Evolutionary conservation across 1,140 invertebrate genomes (phyloP).

Genomic region (Drosophila kohkoa): DNA sequence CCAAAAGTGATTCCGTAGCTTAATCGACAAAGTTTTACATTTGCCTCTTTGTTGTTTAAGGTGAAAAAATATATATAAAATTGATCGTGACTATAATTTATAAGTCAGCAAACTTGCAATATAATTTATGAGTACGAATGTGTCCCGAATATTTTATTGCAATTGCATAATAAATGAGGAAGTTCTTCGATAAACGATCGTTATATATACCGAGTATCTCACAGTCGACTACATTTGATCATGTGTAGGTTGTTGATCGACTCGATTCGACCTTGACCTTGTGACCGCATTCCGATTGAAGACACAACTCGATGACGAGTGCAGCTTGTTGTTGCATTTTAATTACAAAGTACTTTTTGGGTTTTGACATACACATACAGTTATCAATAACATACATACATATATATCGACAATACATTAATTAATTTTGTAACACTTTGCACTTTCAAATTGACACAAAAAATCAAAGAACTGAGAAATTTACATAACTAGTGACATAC

Average conservation of each 20-base stretch:
- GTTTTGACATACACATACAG: slow-evolving; percentile 50
- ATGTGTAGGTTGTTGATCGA: background rate
- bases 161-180: no score
- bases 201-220: background rate
- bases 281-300: background rate
- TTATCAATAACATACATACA: slow-evolving; percentile 34
- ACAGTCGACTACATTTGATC: background rate
- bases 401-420: slow-evolving; percentile 40
- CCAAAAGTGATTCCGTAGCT: no score
- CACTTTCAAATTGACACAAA: slow-evolving; percentile 54
- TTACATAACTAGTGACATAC: slow-evolving; percentile 60
- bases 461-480: slow-evolving; percentile 20
- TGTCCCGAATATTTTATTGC: background rate
- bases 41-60: no score
- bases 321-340: slow-evolving; percentile 45
- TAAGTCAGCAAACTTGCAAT: background rate
- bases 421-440: slow-evolving; percentile 43
- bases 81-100: background rate
- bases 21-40: no score
- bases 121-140: background rate
- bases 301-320: slow-evolving; percentile 4
- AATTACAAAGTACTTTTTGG: slow-evolving; percentile 70
- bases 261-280: slow-evolving; percentile 28
- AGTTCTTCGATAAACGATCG: no score
- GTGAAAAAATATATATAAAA: no score